phyloP scores from a whole-genome alignment of 2,888 invertebrate species.

The Oligia latruncula region DNA sequence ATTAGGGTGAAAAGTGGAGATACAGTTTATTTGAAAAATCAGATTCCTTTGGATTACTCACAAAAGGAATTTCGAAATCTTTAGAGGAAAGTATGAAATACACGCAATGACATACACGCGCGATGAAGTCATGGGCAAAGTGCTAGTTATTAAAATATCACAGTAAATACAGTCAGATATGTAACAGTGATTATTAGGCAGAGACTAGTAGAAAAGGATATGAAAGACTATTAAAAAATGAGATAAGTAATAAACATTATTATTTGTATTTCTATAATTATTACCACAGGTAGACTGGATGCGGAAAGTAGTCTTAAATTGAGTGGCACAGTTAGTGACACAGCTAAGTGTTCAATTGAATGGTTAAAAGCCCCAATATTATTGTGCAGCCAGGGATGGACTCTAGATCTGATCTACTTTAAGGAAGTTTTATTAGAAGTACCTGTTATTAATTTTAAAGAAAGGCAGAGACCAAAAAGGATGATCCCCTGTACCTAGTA shows the following conservation, averaged over 20 bases:
- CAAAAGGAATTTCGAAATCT: too few relatives aligned
- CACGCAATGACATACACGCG: too few relatives aligned
- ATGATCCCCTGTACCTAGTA: neutral
- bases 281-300: neutral
- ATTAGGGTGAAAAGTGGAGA: too few relatives aligned
- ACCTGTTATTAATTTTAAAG: neutral
- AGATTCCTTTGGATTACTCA: too few relatives aligned
- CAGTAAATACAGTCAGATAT: neutral
- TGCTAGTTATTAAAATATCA: neutral
- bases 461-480: neutral
- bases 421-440: neutral
- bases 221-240: neutral
- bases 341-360: neutral
- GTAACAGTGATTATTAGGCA: neutral
- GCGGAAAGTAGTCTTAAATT: neutral
- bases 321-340: neutral
- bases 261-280: neutral
- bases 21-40: neutral
- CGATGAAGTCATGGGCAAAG: too few relatives aligned
- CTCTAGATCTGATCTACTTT: neutral
- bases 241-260: neutral
- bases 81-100: too few relatives aligned
- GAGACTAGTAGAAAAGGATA: neutral
- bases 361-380: neutral
- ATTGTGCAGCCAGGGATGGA: neutral